Conservation (phyloP, 2,888 invertebrate genomes). For the Nomada fabriciana region DNA sequence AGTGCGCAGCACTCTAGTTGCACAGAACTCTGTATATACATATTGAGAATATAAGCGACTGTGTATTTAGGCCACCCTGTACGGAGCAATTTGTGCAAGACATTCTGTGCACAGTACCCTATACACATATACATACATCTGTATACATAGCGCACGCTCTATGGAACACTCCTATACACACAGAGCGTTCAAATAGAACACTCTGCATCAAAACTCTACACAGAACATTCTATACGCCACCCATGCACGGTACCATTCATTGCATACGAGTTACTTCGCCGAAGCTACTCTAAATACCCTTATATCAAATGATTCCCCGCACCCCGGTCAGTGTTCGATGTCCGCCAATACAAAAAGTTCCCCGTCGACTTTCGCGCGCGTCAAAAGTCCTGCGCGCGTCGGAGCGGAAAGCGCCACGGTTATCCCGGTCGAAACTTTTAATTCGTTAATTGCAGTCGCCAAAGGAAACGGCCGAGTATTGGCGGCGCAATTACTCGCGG, state of each 20-base stretch:
- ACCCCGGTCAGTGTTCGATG: no score
- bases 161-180: no score
- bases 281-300: neutral
- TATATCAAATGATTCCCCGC: neutral
- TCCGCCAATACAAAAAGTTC: neutral
- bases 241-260: neutral
- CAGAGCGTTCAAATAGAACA: no score
- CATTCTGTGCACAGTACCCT: neutral
- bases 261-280: neutral
- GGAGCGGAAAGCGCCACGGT: neutral
- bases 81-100: constrained; percentile 19
- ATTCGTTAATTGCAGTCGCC: constrained; percentile 33
- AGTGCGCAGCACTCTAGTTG: neutral
- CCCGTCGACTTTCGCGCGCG: neutral
- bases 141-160: no score
- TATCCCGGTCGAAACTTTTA: constrained; percentile 38
- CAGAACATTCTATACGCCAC: neutral
- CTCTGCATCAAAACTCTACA: neutral
- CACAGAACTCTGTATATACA: neutral
- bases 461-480: neutral
- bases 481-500: constrained; percentile 20
- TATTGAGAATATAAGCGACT: neutral
- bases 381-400: neutral
- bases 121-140: neutral
- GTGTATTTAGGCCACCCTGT: constrained; percentile 21